These are phyloP conservation scores for Torymus texanus DNA, from an alignment of 2,888 invertebrate species.

Conservation along the genomic window DNA sequence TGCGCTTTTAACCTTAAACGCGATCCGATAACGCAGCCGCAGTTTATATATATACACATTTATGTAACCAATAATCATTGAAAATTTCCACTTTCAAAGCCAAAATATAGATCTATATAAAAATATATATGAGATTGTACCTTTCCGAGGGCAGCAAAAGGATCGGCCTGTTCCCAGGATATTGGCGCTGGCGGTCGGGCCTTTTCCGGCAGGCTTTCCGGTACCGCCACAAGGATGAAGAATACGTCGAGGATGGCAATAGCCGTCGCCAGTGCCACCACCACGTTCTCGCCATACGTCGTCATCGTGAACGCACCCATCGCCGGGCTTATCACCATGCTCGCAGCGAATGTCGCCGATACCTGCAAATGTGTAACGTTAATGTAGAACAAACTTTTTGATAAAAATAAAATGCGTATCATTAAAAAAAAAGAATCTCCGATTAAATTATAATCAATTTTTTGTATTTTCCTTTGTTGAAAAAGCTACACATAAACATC, in stretches of 20 bases:
- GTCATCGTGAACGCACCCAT: conserved; percentile 93
- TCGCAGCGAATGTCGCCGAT: conserved; percentile 99
- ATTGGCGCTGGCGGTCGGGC: conserved; percentile 85
- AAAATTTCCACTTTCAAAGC: background rate
- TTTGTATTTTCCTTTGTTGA: too few species aligned
- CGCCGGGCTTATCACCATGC: conserved; percentile 98
- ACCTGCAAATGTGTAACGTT: conserved; percentile 74
- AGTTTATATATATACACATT: background rate
- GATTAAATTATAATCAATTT: too few species aligned
- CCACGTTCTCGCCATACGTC: conserved; percentile 82
- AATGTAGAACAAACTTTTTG: background rate
- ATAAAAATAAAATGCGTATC: too few species aligned
- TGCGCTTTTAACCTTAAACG: too few species aligned
- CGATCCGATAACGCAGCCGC: too few species aligned
- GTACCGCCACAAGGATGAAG: conserved; percentile 98
- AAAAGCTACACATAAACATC: too few species aligned
- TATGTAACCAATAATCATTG: too few species aligned
- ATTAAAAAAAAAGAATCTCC: too few species aligned
- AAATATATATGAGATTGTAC: conserved; percentile 72
- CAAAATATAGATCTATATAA: conserved; percentile 3
- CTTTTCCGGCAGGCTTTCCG: conserved; percentile 98
- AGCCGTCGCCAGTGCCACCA: conserved; percentile 94
- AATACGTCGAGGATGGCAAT: conserved; percentile 97
- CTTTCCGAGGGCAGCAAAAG: conserved; percentile 83
- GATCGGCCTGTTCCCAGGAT: conserved; percentile 99